Evolutionary conservation across 2,797 vertebrate species (phyloP), one percentile per base, ranked within the genome.

Genomic region (Sebastolobus alascanus): DNA sequence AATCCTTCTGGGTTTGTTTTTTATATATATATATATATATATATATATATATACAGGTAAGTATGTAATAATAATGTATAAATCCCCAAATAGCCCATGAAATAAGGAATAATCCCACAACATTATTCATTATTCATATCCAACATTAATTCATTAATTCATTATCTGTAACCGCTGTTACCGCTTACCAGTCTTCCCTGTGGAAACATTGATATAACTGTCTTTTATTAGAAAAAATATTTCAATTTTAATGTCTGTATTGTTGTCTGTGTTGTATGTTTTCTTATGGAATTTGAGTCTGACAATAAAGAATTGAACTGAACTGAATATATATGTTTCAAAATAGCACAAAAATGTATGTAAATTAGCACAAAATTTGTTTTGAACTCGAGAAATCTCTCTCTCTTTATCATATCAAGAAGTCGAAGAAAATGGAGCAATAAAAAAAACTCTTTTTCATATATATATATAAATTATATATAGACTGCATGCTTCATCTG

Each of bases 401-500:
- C 6, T 56, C 5, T 38, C 4, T 40, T 68, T 27, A 40, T 25
- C 31, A 27, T 27, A 80, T 20, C 3, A 60, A 50, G 12, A 43
- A 38, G 40, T 14, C n/a, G 13, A 67, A 27, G 18, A 50, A 22
- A 60, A 64, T 3, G 20, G n/a, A 52, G 12, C 8, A 12, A 22
- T 58, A 38, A 60, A 18, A 52, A 22, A 40, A 7, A 29, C 54
- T 13, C 1, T 12, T 58, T 43, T 22, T 6, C 4, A 14, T 13
- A 61, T 35, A 37, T 37, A 61, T 40, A 37, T 38, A 18, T 11
- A 56, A 4, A 52, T 54, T 54, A 14, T 29, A 33, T 43, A 22
- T 50, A 63, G 20, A 22, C 33, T 70, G 4, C 60, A 46, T n/a
- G 69, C 79, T 40, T 69, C 40, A 71, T 75, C 50, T 70, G 60